phyloP scores from a whole-genome alignment of 1,140 invertebrate species.

The Zaprionus capensis region DNA sequence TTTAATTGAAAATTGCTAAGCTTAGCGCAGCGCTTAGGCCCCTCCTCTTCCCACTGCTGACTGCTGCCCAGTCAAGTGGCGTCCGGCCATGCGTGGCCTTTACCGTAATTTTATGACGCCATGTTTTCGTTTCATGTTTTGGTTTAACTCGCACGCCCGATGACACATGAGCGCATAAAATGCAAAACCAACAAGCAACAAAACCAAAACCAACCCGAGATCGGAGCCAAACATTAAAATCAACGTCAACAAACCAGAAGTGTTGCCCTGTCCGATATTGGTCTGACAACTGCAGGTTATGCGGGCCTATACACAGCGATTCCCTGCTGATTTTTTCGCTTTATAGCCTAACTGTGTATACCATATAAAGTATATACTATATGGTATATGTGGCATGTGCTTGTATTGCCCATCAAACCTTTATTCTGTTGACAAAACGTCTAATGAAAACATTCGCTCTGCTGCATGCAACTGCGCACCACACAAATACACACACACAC shows the following conservation, averaged over 20 bases:
- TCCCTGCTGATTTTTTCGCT: not conserved
- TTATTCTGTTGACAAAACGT: conserved; percentile 59
- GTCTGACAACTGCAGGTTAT: conserved; percentile 10
- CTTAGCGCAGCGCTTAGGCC: conserved; percentile 16
- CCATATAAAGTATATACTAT: not conserved
- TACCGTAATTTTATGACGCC: conserved; percentile 27
- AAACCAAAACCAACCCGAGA: conserved; percentile 29
- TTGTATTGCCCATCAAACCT: conserved; percentile 7
- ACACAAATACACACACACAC: conserved; percentile 4
- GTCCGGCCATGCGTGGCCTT: conserved; percentile 25
- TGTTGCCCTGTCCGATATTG: conserved; percentile 15
- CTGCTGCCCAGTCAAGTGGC: not conserved
- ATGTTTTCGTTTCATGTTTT: conserved; percentile 65
- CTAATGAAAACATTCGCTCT: conserved; percentile 66
- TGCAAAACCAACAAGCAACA: conserved; percentile 63
- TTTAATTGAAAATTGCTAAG: conserved; percentile 71
- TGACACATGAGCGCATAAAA: conserved; percentile 67
- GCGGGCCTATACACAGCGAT: not conserved
- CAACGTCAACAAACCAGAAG: conserved; percentile 49
- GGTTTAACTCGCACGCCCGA: conserved; percentile 50
- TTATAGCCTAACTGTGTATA: not conserved
- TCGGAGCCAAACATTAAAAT: conserved; percentile 60
- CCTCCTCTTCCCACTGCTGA: too few relatives aligned
- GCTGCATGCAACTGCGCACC: conserved; percentile 20
- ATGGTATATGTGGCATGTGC: not conserved